Evolutionary conservation across 30 jellyfish, hydroid and myxozoan species (phyloP).

Genomic region (Rhopilema esculentum): DNA sequence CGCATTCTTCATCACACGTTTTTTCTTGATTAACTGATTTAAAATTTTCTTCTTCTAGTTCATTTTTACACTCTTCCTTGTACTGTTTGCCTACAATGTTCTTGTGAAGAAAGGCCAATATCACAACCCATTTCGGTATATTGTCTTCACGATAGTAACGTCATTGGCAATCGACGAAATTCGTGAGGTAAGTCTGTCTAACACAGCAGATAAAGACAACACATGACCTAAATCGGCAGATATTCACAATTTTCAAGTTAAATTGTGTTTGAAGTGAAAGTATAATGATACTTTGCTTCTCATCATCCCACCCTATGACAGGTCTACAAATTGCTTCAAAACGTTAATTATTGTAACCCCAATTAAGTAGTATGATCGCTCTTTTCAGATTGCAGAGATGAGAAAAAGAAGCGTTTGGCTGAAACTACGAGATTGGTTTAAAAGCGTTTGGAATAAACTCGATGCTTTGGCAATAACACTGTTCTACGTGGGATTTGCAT

Average conservation of each 20-base stretch:
- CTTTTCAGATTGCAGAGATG: slow-evolving; percentile 42
- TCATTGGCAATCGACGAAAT: slow-evolving; percentile 43
- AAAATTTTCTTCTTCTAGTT: background rate
- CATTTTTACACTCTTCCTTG: slow-evolving; percentile 29
- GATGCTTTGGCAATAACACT: slow-evolving; percentile 58
- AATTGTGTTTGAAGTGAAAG: too few relatives aligned
- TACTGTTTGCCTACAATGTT: slow-evolving; percentile 22
- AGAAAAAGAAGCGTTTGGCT: slow-evolving; percentile 25
- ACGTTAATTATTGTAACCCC: too few relatives aligned
- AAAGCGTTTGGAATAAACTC: slow-evolving; percentile 72
- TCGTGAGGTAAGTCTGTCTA: slow-evolving; percentile 13
- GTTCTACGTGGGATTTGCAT: slow-evolving; percentile 64
- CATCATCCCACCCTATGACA: too few relatives aligned
- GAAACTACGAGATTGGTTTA: slow-evolving; percentile 30
- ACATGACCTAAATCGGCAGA: too few relatives aligned
- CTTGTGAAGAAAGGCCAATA: slow-evolving; percentile 31
- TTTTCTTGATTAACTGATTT: too few relatives aligned
- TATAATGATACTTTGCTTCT: too few relatives aligned
- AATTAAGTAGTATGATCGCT: background rate
- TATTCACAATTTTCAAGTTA: too few relatives aligned
- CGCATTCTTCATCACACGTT: too few relatives aligned
- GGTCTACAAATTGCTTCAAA: too few relatives aligned
- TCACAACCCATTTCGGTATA: slow-evolving; percentile 4
- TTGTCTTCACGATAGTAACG: slow-evolving; percentile 24
- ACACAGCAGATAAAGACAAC: background rate